Percentiles rank a stretch among this genome's conserved stretches.
These are phyloP conservation scores for Oryzias melastigma DNA, from an alignment of 2,113 vertebrate genomes.

Conservation along the genomic window DNA sequence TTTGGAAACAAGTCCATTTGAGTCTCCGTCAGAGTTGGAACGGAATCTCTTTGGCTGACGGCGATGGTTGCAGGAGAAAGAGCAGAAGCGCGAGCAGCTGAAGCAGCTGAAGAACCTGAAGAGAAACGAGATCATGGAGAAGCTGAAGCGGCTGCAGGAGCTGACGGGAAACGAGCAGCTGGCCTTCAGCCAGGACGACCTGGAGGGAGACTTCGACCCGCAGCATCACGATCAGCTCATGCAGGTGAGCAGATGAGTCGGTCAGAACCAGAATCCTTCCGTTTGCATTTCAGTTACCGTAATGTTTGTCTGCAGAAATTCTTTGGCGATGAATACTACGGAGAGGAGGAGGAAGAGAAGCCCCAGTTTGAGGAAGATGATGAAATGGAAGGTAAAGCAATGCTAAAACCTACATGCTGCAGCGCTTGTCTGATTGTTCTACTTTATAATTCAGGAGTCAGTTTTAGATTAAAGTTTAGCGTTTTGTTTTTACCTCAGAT, in stretches of 20 bases:
- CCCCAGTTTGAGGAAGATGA: constrained; percentile 87
- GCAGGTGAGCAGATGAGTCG: constrained; percentile 73
- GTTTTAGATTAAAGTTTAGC: neutral
- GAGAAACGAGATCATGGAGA: constrained; percentile 83
- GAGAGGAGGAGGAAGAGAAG: constrained; percentile 79
- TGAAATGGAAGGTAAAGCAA: constrained; percentile 76
- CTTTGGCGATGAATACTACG: constrained; percentile 85
- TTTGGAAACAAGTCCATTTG: constrained; percentile 22
- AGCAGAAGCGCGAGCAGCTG: constrained; percentile 85
- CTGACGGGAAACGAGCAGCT: constrained; percentile 80
- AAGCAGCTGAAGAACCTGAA: constrained; percentile 92
- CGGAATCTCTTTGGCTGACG: neutral
- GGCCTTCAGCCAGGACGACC: constrained; percentile 76
- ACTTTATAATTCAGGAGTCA: neutral
- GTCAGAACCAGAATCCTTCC: no score
- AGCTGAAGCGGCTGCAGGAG: constrained; percentile 81
- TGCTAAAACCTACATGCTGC: neutral
- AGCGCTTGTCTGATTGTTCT: neutral
- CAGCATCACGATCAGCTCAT: constrained; percentile 84
- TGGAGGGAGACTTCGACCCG: constrained; percentile 85
- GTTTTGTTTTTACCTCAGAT: constrained; percentile 63
- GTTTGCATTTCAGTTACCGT: accelerated
- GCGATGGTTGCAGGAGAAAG: constrained; percentile 76
- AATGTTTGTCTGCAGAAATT: constrained; percentile 70
- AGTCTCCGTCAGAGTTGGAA: no score